phyloP scores from a whole-genome alignment of 2,888 invertebrate genomes.

The Gastracanthus pulcherrimus region DNA sequence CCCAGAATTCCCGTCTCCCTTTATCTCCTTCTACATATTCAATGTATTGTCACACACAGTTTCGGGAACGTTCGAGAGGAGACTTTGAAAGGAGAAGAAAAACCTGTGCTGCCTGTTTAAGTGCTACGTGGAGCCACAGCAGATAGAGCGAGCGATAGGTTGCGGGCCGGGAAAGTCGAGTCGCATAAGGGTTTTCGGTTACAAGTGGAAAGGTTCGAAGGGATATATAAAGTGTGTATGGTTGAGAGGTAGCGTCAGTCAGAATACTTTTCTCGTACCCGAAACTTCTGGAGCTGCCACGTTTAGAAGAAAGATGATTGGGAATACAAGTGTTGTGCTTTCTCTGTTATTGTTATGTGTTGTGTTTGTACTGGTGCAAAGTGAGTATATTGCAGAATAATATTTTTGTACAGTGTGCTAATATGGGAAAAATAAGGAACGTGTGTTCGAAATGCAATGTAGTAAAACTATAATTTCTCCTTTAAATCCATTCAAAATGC shows the following conservation, averaged over 20 bases:
- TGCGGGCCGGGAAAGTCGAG: background rate
- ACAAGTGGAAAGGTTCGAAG: slow-evolving; percentile 13
- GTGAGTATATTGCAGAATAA: slow-evolving; percentile 11
- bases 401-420: background rate
- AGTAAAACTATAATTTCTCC: no score
- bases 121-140: background rate
- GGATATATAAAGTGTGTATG: slow-evolving; percentile 26
- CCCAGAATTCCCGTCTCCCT: background rate
- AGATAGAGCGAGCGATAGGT: slow-evolving; percentile 7
- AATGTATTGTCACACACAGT: background rate
- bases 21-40: background rate
- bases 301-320: background rate
- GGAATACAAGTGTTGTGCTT: background rate
- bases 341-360: slow-evolving; percentile 15
- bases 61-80: background rate
- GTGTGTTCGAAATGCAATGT: no score
- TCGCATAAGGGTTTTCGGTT: background rate
- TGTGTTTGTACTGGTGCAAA: background rate
- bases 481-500: no score
- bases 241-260: background rate
- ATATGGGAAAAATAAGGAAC: no score
- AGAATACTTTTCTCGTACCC: background rate
- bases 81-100: background rate
- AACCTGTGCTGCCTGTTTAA: background rate
- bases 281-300: background rate